A percentile compares a stretch with the other conserved stretches of the same genome.
Evolutionary conservation across 2,113 vertebrate genomes (phyloP).

Genomic region (Ceuthmochares aereus): DNA sequence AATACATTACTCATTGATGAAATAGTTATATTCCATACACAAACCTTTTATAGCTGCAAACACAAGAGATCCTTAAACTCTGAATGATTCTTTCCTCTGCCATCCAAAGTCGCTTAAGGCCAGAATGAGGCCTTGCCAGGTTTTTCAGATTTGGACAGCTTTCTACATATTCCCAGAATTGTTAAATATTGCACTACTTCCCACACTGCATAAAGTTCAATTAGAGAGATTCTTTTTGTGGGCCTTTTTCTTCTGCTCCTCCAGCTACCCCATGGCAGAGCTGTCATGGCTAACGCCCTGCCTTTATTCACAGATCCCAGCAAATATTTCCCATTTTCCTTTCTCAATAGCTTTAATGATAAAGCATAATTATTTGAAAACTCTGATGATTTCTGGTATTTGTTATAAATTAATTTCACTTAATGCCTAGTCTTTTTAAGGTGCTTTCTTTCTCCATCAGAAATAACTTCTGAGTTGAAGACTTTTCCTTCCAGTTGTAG

Average conservation of each 20-base stretch:
- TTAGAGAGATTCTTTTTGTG: slow-evolving; percentile 15
- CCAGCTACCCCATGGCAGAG: slow-evolving; percentile 25
- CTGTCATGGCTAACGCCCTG: neutral
- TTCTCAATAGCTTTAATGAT: slow-evolving; percentile 22
- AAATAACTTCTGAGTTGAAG: neutral
- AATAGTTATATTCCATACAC: slow-evolving; percentile 17
- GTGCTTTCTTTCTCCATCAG: neutral
- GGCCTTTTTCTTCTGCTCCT: neutral
- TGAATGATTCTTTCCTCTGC: neutral
- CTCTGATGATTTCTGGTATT: neutral
- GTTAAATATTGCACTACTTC: slow-evolving; percentile 30
- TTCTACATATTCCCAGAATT: slow-evolving; percentile 47
- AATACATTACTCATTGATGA: slow-evolving; percentile 3
- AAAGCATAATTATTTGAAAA: slow-evolving; percentile 2
- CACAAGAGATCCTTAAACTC: neutral
- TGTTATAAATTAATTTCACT: slow-evolving; percentile 1
- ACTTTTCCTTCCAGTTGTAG: neutral
- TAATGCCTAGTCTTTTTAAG: neutral
- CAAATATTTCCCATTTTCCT: neutral
- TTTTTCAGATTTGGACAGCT: neutral
- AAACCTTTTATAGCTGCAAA: neutral
- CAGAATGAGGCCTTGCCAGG: neutral
- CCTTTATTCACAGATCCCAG: slow-evolving; percentile 4
- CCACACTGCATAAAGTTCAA: slow-evolving; percentile 14
- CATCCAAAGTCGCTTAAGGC: slow-evolving; percentile 2